phyloP scores from a whole-genome alignment of 2,888 invertebrate genomes.

The Protodeltote pygarga region DNA sequence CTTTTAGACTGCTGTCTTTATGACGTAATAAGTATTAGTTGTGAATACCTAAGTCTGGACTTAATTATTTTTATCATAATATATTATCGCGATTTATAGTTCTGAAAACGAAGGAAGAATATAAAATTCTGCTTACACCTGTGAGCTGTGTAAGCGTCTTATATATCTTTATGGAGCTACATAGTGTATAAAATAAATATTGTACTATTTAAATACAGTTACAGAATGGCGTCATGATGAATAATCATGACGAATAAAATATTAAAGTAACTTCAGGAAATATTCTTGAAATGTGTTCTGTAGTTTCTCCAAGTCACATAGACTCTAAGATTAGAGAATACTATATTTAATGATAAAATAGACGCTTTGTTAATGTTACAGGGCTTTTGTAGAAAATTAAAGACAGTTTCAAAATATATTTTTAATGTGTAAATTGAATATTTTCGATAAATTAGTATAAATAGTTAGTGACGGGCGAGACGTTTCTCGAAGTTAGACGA shows the following conservation, averaged over 20 bases:
- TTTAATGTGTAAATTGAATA: slow-evolving; percentile 27
- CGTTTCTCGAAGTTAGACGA: not conserved
- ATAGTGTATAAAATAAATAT: no score
- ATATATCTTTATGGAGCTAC: no score
- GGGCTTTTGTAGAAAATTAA: slow-evolving; percentile 42
- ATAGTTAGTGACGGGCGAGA: not conserved
- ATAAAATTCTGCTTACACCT: no score
- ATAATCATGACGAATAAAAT: no score
- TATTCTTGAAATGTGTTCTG: not conserved
- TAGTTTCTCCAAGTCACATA: slow-evolving; percentile 7
- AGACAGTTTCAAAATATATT: slow-evolving; percentile 36
- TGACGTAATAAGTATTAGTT: slow-evolving; percentile 37
- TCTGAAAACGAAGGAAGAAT: slow-evolving; percentile 11
- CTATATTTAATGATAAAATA: slow-evolving; percentile 22
- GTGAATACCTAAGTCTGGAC: slow-evolving; percentile 40
- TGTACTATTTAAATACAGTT: no score
- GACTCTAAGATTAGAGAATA: slow-evolving; percentile 1
- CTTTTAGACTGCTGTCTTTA: slow-evolving; percentile 35
- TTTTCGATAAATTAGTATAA: slow-evolving; percentile 21
- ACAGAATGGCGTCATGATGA: no score
- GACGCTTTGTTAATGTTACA: slow-evolving; percentile 47
- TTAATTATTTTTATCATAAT: slow-evolving; percentile 29
- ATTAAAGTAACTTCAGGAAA: no score
- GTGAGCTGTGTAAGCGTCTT: slow-evolving; percentile 1
- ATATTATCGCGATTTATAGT: slow-evolving; percentile 18